These are phyloP conservation scores for Oscheius onirici DNA, from an alignment of 2,888 invertebrate genomes.

Conservation along the genomic window DNA sequence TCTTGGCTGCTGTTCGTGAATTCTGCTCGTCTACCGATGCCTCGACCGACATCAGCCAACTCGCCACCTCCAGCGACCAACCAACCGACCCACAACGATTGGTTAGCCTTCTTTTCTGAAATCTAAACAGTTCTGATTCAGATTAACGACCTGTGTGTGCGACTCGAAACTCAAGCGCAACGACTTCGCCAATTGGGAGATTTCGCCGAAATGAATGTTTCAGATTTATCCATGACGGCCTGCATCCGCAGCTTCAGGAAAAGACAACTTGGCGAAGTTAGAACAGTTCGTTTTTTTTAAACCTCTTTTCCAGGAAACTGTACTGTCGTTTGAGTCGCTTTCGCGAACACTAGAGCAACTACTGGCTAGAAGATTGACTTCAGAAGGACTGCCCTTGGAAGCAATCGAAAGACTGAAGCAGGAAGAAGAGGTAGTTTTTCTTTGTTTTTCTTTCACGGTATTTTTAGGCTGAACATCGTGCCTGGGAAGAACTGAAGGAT, in stretches of 20 bases:
- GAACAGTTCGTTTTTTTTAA: too few species aligned
- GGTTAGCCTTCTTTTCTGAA: constrained; percentile 26
- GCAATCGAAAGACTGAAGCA: constrained; percentile 16
- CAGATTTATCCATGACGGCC: constrained; percentile 54
- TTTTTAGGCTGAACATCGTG: constrained; percentile 20
- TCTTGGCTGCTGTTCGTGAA: constrained; percentile 47
- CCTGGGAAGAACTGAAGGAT: constrained; percentile 55
- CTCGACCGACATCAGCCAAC: constrained; percentile 47
- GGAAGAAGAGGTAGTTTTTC: constrained; percentile 18
- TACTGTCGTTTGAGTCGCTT: constrained; percentile 31
- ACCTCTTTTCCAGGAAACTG: constrained; percentile 17
- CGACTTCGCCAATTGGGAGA: constrained; percentile 54
- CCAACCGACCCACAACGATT: constrained; percentile 50
- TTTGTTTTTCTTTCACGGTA: neutral
- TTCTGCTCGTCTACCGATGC: constrained; percentile 47
- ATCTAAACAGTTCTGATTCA: constrained; percentile 27
- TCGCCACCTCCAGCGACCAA: constrained; percentile 58
- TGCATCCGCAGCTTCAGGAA: constrained; percentile 49
- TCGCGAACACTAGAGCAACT: constrained; percentile 25
- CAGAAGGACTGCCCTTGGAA: constrained; percentile 14
- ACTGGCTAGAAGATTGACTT: constrained; percentile 8
- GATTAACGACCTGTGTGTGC: constrained; percentile 57
- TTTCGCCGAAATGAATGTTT: constrained; percentile 62
- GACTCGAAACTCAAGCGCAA: constrained; percentile 52
- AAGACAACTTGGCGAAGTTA: constrained; percentile 57